Evolutionary conservation across 2,888 invertebrate species (phyloP), one percentile per base, ranked within the genome.

Genomic region (Proisotoma minuta): DNA sequence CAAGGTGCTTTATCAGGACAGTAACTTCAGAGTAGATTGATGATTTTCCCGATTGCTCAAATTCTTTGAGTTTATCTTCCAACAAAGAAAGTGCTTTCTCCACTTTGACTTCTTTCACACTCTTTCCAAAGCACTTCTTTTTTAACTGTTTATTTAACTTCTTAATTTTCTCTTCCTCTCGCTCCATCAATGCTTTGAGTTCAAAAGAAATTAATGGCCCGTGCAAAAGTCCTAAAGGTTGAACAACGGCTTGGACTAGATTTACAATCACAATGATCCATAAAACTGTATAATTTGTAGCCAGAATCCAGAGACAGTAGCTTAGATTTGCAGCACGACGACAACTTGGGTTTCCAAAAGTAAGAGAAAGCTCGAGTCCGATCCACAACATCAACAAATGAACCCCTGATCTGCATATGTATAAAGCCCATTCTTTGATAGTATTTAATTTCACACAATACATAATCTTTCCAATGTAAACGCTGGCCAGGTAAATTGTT

Each of bases 301-400:
- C 83, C 62, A 88, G 81, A 71, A 89, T 82, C 85, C 89, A 93
- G 20, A 86, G 75, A 60, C 88, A 84, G 76, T 92, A 97, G 0
- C 89, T 84, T 12, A 87, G 78, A 78, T 96, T 97, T 1, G 89
- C 90, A 69, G 93, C 80, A 57, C 91, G 83, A 74, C 97, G 83
- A 0, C 93, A 93, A 3, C 79, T 76, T 47, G 75, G 75, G 57
- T 78, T 78, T 15, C 79, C 72, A 54, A 69, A 66, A 15, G 34
- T 43, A 28, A 73, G 67, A n/a, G 60, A 65, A 1, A 73, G 23
- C 48, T 67, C 66, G 57, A 75, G 71, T 15, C 71, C 43, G 3
- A 65, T 56, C 70, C 71, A 73, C 18, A 73, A 50, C 23, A 67
- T 58, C 15, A 71, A 5, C 18, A 73, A 62, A 40, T 70, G 65